These are phyloP conservation scores for Hemicordylus capensis DNA, from an alignment of 2,113 vertebrate genomes.

Conservation along the genomic window DNA sequence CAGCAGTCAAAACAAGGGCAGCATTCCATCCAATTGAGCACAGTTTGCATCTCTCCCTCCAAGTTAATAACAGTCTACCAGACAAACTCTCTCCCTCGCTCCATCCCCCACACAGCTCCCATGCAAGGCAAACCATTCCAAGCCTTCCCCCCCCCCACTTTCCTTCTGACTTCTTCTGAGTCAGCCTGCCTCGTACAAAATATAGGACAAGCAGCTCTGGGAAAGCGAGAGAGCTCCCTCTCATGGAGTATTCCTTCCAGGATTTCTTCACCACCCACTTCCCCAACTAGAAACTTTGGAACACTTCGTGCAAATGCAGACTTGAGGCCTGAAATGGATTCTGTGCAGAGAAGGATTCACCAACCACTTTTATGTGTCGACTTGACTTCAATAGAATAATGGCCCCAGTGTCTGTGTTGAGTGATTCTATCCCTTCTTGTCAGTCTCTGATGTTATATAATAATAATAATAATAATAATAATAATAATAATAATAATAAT, in stretches of 20 bases:
- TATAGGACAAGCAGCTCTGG: background rate
- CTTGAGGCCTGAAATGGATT: too few species aligned
- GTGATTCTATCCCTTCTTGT: too few species aligned
- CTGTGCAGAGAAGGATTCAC: too few species aligned
- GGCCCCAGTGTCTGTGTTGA: too few species aligned
- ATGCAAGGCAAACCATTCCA: background rate
- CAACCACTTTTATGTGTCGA: too few species aligned
- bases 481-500: too few species aligned
- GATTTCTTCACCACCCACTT: too few species aligned
- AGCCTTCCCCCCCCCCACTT: background rate
- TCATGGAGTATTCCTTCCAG: background rate
- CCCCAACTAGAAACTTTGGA: background rate
- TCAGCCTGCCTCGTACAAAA: too few species aligned
- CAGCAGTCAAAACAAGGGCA: background rate
- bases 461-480: too few species aligned
- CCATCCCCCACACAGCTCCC: background rate
- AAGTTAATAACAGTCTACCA: rapidly evolving
- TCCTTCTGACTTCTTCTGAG: background rate
- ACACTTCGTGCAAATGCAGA: too few species aligned
- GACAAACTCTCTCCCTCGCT: rapidly evolving
- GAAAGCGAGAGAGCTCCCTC: background rate
- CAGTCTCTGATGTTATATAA: too few species aligned
- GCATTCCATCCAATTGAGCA: conserved; percentile 29
- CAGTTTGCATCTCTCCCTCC: background rate
- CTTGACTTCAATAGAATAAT: too few species aligned